Evolutionary conservation across 2,888 invertebrate species (phyloP).

Genomic region (Nomada fabriciana): DNA sequence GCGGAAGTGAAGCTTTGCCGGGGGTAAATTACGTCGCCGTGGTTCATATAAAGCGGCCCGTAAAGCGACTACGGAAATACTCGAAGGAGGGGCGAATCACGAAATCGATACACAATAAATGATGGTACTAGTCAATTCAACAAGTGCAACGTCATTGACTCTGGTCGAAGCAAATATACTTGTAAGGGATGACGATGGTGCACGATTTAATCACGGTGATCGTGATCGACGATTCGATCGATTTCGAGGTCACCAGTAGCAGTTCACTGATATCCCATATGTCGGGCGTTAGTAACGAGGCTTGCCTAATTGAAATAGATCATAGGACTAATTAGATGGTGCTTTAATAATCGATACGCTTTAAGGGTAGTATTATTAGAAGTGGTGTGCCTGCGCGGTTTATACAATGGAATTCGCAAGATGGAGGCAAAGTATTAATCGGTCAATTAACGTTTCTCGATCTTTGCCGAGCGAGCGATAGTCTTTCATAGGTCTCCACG

Average conservation of each 20-base stretch:
- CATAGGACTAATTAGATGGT: slow-evolving; percentile 75
- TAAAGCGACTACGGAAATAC: not conserved
- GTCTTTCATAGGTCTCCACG: slow-evolving; percentile 33
- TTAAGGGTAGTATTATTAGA: slow-evolving; percentile 69
- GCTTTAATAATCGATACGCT: slow-evolving; percentile 78
- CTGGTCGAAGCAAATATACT: slow-evolving; percentile 76
- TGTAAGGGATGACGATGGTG: slow-evolving; percentile 35
- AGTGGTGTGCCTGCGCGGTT: slow-evolving; percentile 66
- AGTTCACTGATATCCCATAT: not conserved
- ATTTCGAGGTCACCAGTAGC: slow-evolving; percentile 60
- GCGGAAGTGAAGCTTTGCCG: slow-evolving; percentile 67
- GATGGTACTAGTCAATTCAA: slow-evolving; percentile 79
- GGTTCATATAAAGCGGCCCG: slow-evolving; percentile 25
- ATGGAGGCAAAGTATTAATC: slow-evolving; percentile 31
- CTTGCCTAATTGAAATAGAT: slow-evolving; percentile 69
- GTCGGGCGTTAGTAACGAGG: slow-evolving; percentile 36
- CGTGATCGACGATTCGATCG: slow-evolving; percentile 65
- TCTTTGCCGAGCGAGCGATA: slow-evolving; percentile 15
- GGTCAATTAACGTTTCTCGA: slow-evolving; percentile 48
- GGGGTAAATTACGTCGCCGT: slow-evolving; percentile 21
- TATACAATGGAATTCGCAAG: slow-evolving; percentile 5
- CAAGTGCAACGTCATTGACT: slow-evolving; percentile 76
- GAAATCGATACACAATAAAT: slow-evolving; percentile 61
- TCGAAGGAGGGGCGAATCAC: slow-evolving; percentile 16
- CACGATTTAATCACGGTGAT: slow-evolving; percentile 63